These are phyloP conservation scores for Hypotaenidia okinawae DNA, from an alignment of 2,797 vertebrate genomes.

Conservation along the genomic window DNA sequence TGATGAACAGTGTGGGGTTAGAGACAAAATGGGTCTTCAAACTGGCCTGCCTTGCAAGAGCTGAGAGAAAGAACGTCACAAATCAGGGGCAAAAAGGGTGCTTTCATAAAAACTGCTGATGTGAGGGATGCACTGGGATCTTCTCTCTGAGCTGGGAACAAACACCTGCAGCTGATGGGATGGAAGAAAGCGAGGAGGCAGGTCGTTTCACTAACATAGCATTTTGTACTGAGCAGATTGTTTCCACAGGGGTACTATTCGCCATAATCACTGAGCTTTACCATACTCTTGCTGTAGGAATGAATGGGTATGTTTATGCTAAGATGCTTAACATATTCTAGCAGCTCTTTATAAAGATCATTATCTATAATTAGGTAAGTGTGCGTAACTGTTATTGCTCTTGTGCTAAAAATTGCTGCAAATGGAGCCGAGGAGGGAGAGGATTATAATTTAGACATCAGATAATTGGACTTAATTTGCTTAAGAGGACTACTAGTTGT, in stretches of 20 bases:
- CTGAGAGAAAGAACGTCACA: neutral
- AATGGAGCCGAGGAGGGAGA: slow-evolving; percentile 45
- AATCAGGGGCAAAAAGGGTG: neutral
- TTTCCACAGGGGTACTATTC: neutral
- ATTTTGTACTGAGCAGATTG: neutral
- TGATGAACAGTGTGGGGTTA: neutral
- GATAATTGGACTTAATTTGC: slow-evolving; percentile 54
- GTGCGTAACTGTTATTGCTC: slow-evolving; percentile 61
- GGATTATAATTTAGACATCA: slow-evolving; percentile 53
- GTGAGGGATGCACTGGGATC: neutral
- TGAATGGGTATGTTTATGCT: slow-evolving; percentile 57
- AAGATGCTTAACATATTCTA: slow-evolving; percentile 62
- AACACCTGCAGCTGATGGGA: neutral
- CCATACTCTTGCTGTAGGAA: slow-evolving; percentile 14
- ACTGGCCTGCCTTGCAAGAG: neutral
- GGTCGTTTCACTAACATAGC: neutral
- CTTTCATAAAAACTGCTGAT: neutral
- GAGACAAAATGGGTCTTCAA: neutral
- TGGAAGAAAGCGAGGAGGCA: neutral
- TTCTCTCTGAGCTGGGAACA: neutral
- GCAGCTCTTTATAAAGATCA: slow-evolving; percentile 62
- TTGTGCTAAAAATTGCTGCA: slow-evolving; percentile 60
- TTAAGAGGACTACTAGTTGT: slow-evolving; percentile 37
- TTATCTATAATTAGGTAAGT: slow-evolving; percentile 65
- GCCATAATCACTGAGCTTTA: neutral